These are phyloP conservation scores for Alouatta palliata DNA, from an alignment of 2,113 vertebrate species.

Conservation along the genomic window DNA sequence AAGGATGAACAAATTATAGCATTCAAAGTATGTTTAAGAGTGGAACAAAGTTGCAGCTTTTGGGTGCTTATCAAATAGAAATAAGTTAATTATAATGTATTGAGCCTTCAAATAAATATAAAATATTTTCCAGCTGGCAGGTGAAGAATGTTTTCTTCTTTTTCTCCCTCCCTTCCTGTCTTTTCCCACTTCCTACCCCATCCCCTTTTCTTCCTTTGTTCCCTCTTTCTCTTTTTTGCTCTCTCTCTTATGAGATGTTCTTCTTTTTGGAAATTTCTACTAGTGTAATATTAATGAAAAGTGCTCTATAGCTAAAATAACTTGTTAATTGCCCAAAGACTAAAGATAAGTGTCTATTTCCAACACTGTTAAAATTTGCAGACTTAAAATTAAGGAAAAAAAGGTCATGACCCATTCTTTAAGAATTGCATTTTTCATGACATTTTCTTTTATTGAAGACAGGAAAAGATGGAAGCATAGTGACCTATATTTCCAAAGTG, in stretches of 20 bases:
- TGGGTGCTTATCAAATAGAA: not conserved
- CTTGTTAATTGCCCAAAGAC: not conserved
- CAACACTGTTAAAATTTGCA: not conserved
- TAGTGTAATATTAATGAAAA: not conserved
- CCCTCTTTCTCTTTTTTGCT: not conserved
- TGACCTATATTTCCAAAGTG: not conserved
- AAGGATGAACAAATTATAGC: not conserved
- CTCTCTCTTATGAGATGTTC: not conserved
- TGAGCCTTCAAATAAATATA: constrained; percentile 2
- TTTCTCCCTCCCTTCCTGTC: not conserved
- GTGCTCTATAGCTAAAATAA: not conserved
- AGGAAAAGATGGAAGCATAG: not conserved
- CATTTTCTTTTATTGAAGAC: not conserved
- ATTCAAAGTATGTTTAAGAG: not conserved
- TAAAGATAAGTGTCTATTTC: not conserved
- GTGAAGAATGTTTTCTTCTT: not conserved
- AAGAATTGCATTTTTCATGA: not conserved
- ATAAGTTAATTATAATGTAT: not conserved
- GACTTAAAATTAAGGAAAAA: constrained; percentile 13
- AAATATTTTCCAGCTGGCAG: constrained; percentile 9
- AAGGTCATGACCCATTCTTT: not conserved
- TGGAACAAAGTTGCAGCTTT: not conserved
- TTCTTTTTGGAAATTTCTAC: not conserved
- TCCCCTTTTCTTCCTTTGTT: not conserved
- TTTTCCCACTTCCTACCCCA: not conserved